Percentiles rank a stretch among this genome's conserved stretches.
These are phyloP conservation scores for Porites lutea DNA, from an alignment of 64 coral and sea anemone species.

Conservation along the genomic window DNA sequence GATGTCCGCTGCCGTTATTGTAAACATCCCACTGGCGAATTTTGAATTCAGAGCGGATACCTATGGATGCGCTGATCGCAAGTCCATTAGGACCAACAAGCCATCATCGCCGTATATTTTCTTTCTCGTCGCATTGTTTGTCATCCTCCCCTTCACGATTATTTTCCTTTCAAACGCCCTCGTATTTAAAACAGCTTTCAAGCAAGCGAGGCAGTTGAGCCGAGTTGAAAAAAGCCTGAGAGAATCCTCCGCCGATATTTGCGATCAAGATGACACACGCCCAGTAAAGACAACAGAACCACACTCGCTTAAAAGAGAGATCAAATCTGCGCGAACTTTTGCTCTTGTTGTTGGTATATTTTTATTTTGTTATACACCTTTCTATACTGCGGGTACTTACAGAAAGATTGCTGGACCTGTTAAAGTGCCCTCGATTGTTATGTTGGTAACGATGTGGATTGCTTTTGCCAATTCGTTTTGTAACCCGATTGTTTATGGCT, in stretches of 20 bases:
- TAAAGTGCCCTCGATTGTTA: slow-evolving; percentile 20
- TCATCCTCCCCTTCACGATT: slow-evolving; percentile 64
- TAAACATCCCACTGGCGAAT: slow-evolving; percentile 81
- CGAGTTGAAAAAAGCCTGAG: slow-evolving; percentile 51
- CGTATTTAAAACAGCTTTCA: slow-evolving; percentile 79
- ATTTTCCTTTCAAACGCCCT: slow-evolving; percentile 78
- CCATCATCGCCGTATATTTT: slow-evolving; percentile 61
- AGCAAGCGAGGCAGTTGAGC: slow-evolving; percentile 65
- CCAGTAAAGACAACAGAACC: not conserved
- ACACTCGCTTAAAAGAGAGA: slow-evolving; percentile 65
- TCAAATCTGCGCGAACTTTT: slow-evolving; percentile 83
- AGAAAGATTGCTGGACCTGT: slow-evolving; percentile 47
- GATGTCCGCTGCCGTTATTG: slow-evolving; percentile 48
- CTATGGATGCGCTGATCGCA: slow-evolving; percentile 68
- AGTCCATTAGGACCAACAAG: not conserved
- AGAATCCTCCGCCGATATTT: not conserved
- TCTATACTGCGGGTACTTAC: slow-evolving; percentile 70
- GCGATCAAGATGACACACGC: not conserved
- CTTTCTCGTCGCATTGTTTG: slow-evolving; percentile 68
- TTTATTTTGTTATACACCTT: slow-evolving; percentile 79
- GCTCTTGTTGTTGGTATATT: slow-evolving; percentile 71
- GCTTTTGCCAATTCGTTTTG: slow-evolving; percentile 86
- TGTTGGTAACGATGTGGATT: slow-evolving; percentile 73
- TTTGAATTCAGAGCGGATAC: slow-evolving; percentile 75
- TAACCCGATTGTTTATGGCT: slow-evolving; percentile 81